Evolutionary conservation across 2,888 invertebrate species (phyloP), one percentile per base, ranked within the genome.

Genomic region (Hypomecis atomaria): DNA sequence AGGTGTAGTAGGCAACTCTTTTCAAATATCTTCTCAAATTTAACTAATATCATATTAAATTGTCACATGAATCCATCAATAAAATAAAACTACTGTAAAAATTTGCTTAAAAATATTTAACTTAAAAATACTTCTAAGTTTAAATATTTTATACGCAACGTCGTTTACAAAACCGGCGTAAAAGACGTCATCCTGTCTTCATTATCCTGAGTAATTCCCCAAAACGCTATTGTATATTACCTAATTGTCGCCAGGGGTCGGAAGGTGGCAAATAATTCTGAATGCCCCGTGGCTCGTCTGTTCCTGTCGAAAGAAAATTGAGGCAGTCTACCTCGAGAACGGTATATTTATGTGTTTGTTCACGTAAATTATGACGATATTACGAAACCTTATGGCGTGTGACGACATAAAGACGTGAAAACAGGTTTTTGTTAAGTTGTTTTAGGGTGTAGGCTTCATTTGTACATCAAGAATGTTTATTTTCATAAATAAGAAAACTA

Each of bases 211-310:
- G 63, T 61, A 56, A 71, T 73, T 68, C 67, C 54, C 47, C 59
- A 67, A 71, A 55, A 74, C 69, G 66, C 58, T 67, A 57, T 70
- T 66, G 57, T 67, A 59, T 69, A 67, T 75, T 66, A 68, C 67
- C 75, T 81, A 78, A 77, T 79, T 77, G 77, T 77, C 71, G 76
- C 60, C 59, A 63, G 59, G 71, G 73, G 67, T 67, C 72, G 74
- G 74, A 73, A 71, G 59, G 70, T 66, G 69, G 81, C 36, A 79
- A 83, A 75, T 82, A 77, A 77, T 73, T 70, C 67, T 60, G 66
- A 66, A 72, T 70, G 68, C 67, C 71, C 65, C 60, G 59, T 69
- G 58, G 63, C 62, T 68, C 74, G 71, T 72, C 70, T 73, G 69
- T 76, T 73, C 62, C 66, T 67, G 71, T 71, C 71, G 60, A 65